Percentiles rank a stretch among this genome's conserved stretches.
Evolutionary conservation across 2,797 vertebrate species (phyloP).

Genomic region (Pterois miles): DNA sequence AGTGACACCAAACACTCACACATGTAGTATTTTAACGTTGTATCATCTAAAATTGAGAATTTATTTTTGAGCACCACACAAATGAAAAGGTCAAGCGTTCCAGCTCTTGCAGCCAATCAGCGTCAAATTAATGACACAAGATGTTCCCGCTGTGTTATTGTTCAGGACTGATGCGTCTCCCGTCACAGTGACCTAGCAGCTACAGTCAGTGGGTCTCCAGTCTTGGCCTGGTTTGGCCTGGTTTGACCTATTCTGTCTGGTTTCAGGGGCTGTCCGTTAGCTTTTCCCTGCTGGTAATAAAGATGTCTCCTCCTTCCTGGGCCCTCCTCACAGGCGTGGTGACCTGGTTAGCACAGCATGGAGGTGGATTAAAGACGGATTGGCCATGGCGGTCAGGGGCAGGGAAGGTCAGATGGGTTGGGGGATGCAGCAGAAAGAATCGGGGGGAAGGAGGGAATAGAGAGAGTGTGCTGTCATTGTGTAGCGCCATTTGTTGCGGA

Average conservation of each 20-base stretch:
- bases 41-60: neutral
- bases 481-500: slow-evolving; percentile 62
- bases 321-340: slow-evolving; percentile 79
- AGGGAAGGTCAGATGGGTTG: slow-evolving; percentile 62
- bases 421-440: slow-evolving; percentile 56
- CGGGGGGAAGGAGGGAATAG: slow-evolving; percentile 15
- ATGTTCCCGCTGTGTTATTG: slow-evolving; percentile 28
- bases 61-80: neutral
- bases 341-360: slow-evolving; percentile 79
- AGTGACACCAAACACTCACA: neutral
- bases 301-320: slow-evolving; percentile 79
- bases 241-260: slow-evolving; percentile 66
- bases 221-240: slow-evolving; percentile 30
- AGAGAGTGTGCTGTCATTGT: slow-evolving; percentile 64
- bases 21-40: neutral
- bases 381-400: slow-evolving; percentile 76
- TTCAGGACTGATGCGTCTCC: slow-evolving; percentile 9
- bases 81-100: slow-evolving; percentile 33
- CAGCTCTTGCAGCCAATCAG: slow-evolving; percentile 24
- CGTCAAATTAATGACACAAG: slow-evolving; percentile 30
- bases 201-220: slow-evolving; percentile 47
- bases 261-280: slow-evolving; percentile 47
- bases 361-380: slow-evolving; percentile 84
- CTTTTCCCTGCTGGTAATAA: slow-evolving; percentile 78
- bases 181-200: slow-evolving; percentile 54